These are phyloP conservation scores for Thaumetopoea pityocampa DNA, from an alignment of 1,140 invertebrate genomes.

Conservation along the genomic window DNA sequence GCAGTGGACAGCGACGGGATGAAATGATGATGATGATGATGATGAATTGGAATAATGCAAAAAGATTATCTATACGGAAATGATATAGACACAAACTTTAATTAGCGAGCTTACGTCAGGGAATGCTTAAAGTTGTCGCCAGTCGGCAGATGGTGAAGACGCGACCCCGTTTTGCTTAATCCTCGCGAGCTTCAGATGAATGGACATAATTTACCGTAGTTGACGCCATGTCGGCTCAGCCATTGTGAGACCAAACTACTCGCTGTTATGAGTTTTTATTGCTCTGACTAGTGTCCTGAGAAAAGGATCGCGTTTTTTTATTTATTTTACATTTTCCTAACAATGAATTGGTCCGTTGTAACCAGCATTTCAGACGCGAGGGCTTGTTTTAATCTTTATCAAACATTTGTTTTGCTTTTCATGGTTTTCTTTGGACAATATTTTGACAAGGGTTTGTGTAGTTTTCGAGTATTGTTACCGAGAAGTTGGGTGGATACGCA, in stretches of 20 bases:
- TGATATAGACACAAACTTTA: conserved; percentile 27
- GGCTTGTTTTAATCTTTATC: too few species aligned
- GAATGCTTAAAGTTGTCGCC: conserved; percentile 50
- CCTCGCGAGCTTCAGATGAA: conserved; percentile 55
- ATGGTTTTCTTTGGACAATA: too few species aligned
- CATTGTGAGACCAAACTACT: conserved; percentile 52
- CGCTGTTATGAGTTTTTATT: conserved; percentile 58
- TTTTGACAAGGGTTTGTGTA: too few species aligned
- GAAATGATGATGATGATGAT: too few species aligned
- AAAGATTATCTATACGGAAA: neutral
- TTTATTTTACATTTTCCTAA: conserved; percentile 6
- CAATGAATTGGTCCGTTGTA: conserved; percentile 13
- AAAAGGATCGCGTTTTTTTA: conserved; percentile 6
- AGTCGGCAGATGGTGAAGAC: conserved; percentile 43
- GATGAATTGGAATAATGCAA: too few species aligned
- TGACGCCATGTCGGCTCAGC: conserved; percentile 59
- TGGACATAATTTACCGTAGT: conserved; percentile 72
- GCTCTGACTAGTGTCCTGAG: conserved; percentile 31
- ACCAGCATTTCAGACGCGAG: too few species aligned
- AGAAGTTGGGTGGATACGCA: too few species aligned
- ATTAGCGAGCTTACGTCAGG: conserved; percentile 31
- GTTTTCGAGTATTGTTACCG: too few species aligned
- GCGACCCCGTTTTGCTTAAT: conserved; percentile 62
- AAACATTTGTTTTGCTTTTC: too few species aligned
- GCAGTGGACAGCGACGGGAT: too few species aligned